Conservation (phyloP, 2,797 vertebrate genomes). For the Rhyacichthys aspro region DNA sequence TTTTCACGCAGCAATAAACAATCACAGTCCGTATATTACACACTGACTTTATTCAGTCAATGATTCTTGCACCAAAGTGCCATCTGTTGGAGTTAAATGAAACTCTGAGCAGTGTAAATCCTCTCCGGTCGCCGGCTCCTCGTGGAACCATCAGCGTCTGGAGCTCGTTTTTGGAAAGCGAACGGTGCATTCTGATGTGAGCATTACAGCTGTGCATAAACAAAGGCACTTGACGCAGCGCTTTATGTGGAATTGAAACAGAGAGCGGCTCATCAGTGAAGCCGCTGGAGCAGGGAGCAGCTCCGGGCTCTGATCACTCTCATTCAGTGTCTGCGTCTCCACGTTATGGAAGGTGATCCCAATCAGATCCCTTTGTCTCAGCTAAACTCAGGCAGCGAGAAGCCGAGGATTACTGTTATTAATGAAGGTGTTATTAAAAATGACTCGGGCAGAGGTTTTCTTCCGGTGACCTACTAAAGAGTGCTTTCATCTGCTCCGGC, state of each 20-base stretch:
- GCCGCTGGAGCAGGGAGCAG: slow-evolving; percentile 20
- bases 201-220: slow-evolving; percentile 43
- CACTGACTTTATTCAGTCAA: no score
- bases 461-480: no score
- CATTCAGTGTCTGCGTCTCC: slow-evolving; percentile 33
- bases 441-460: no score
- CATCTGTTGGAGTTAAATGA: no score
- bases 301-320: slow-evolving; percentile 21
- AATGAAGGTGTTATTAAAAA: slow-evolving; percentile 23
- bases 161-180: slow-evolving; percentile 47
- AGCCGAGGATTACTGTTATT: slow-evolving; percentile 14
- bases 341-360: slow-evolving; percentile 11
- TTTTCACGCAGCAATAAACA: no score
- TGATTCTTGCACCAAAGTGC: no score
- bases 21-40: no score
- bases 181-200: slow-evolving; percentile 44
- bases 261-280: slow-evolving; percentile 32
- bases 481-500: no score
- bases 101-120: no score
- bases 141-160: slow-evolving; percentile 36
- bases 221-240: slow-evolving; percentile 38
- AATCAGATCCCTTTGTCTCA: slow-evolving; percentile 56
- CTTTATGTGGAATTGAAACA: slow-evolving; percentile 33
- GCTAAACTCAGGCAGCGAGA: slow-evolving; percentile 8
- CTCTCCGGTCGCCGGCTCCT: background rate